Base-by-base conservation (phyloP, 2,797 vertebrate genomes). In the Fundulus diaphanus region DNA sequence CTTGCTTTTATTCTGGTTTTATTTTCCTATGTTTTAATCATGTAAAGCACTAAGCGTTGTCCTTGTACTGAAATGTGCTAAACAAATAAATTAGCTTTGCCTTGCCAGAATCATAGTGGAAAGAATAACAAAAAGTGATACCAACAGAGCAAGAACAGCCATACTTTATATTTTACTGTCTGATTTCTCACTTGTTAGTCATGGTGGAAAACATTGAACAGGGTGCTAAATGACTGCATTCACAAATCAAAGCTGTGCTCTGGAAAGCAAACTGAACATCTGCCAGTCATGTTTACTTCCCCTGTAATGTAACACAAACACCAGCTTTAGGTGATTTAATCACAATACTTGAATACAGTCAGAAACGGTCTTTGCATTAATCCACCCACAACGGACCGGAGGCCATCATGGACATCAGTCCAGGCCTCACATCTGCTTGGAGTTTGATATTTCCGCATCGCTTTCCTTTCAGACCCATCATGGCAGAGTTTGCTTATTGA, bases 191-290 rank as follows among this genome's bases (percentile, higher is more conserved):
- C 77, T 80, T 77, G 1, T 72, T 27, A 57, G 61, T 73, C 56
- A 78, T 87, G 75, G 22, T 70, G 7, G 42, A 68, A 77, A 81
- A 77, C 61, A 46, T 15, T 71, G 74, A 80, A 78, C 51, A 42
- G 16, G 85, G 78, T 73, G 67, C 33, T 70, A 73, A 85, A 86
- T 80, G 57, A 85, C 68, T 48, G 27, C 16, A n/a, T n/a, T n/a
- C 12, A 48, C 46, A 51, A 54, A 72, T 49, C 27, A 56, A 37
- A 57, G 82, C 68, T 85, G 79, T 46, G 85, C 89, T 56, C 44
- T 81, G 66, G 78, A 56, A 52, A 70, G 54, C 13, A 57, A 85
- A 86, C 83, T 29, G 61, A 88, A 71, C 86, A 91, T 89, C 84
- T 90, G 85, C 56, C 83, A 57, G 27, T 31, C 11, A 13, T 57